Evolutionary conservation across 1,140 invertebrate genomes (phyloP), one percentile per base, ranked within the genome.

Genomic region (Dinothrombium tinctorium): DNA sequence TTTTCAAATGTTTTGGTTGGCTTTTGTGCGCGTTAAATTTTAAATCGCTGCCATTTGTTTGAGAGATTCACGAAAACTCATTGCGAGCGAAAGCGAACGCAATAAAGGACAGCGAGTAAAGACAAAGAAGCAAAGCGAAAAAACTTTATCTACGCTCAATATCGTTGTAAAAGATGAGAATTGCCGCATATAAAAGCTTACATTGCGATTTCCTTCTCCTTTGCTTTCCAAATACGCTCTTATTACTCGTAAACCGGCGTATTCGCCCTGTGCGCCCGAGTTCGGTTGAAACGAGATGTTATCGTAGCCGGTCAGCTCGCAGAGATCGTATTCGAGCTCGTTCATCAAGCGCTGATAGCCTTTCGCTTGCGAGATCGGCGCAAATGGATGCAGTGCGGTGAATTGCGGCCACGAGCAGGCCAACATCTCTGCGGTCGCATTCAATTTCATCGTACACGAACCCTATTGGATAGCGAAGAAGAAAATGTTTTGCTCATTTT

Each of bases 391-490:
- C 22, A 99, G 75, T 23, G 84, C 74, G 0, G 76, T 76, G 53
- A 98, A 92, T 49, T 86, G 74, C 29, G 74, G 74, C 60, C 90
- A 80, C 12, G 86, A 90, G 50, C 84, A 89, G 0, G 89, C 63
- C 73, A 94, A 86, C 79, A 99, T 86, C 61, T 98, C 90, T 2
- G 87, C 92, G 0, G 89, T 92, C 9, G 83, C 80, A 56, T 98
- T 99, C 1, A 99, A 59, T 59, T 99, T 99, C 94, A 99, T 99
- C 11, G 94, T 99, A 55, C 94, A 99, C 1, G 90, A 98, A 14
- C 94, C 92, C 74, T 77, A 45, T 25, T 47, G 38, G 43, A 25
- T 19, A 23, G 17, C 33, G 33, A n/a, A 19, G 15, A 35, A n/a
- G 33, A 19, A 35, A 35, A 36, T 21, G 14, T 14, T 2, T 17